Conservation (phyloP, 2,113 vertebrate genomes). For the Ceuthmochares aereus region DNA sequence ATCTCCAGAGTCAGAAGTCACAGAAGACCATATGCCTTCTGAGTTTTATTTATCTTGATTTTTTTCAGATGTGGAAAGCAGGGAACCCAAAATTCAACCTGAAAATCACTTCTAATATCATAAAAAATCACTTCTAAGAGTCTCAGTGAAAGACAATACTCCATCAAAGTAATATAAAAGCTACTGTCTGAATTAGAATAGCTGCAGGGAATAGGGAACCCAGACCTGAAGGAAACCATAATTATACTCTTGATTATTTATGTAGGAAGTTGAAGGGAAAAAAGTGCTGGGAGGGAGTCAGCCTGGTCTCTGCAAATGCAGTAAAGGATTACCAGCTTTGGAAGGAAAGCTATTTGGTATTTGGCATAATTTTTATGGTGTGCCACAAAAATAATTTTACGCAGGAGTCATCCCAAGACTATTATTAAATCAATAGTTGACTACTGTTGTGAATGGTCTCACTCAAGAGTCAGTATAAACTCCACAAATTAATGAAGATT, state of each 20-base stretch:
- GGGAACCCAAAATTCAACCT: neutral
- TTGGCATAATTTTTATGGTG: neutral
- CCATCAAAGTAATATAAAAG: neutral
- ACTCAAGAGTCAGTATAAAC: neutral
- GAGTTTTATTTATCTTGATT: neutral
- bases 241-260: neutral
- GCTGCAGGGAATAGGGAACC: neutral
- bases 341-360: neutral
- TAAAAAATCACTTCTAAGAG: neutral
- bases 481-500: neutral
- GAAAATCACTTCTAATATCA: neutral
- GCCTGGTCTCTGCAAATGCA: neutral
- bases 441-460: neutral
- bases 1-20: neutral
- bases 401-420: neutral
- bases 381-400: neutral
- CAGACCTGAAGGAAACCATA: neutral
- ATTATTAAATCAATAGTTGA: neutral
- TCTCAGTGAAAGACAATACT: neutral
- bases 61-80: neutral
- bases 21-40: neutral
- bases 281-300: neutral
- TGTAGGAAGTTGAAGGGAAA: rapidly evolving
- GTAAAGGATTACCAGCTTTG: neutral
- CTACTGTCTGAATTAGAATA: neutral